phyloP scores from a whole-genome alignment of 1,140 invertebrate genomes.

The Ylistrum balloti region DNA sequence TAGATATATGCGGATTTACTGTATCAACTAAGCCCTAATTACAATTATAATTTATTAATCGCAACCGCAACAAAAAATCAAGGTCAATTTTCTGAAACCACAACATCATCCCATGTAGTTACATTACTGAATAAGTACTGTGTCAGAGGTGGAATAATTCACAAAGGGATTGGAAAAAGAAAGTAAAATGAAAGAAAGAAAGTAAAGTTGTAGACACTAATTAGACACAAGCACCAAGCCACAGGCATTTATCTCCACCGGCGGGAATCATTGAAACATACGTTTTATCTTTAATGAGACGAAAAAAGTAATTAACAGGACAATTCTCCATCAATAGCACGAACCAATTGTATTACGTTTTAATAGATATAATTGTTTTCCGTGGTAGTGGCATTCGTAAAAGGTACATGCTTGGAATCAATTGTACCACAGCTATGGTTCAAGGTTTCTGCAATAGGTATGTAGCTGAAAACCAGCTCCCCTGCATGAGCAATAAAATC shows the following conservation, averaged over 20 bases:
- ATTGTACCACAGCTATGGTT: constrained; percentile 1
- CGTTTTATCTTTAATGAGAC: constrained; percentile 29
- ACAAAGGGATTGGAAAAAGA: neutral
- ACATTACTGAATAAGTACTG: neutral
- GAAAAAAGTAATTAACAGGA: constrained; percentile 20
- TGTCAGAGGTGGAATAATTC: neutral
- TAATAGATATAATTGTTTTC: constrained; percentile 16
- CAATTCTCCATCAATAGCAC: neutral
- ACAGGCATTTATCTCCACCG: constrained; percentile 18
- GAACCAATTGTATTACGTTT: neutral
- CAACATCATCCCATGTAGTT: neutral
- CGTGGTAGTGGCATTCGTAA: neutral
- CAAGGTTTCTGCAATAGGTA: neutral
- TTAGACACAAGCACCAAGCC: neutral
- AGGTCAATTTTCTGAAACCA: neutral
- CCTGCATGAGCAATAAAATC: neutral
- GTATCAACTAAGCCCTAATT: neutral
- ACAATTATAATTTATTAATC: neutral
- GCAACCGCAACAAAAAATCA: neutral
- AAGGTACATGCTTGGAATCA: neutral
- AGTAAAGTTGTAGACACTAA: no score
- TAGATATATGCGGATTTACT: neutral
- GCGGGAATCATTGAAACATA: neutral
- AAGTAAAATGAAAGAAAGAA: neutral
- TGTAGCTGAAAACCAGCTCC: neutral